Evolutionary conservation across 2,113 vertebrate species (phyloP), one percentile per base, ranked within the genome.

Genomic region (Camelus bactrianus): DNA sequence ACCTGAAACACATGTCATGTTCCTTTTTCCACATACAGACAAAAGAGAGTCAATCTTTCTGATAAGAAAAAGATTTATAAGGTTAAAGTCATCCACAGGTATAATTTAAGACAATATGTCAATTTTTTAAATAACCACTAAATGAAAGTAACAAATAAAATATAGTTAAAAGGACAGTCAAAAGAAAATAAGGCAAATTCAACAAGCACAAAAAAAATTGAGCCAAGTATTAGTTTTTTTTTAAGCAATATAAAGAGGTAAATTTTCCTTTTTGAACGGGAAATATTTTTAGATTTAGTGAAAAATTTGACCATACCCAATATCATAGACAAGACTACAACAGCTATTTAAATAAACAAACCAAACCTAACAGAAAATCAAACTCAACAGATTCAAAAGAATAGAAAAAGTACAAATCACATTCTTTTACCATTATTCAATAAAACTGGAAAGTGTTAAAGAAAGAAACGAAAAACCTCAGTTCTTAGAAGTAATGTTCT

Each of bases 371-470:
- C 14, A 84, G 35, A 50, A 62, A 86, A 62, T 62, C 28, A 64
- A 54, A 8, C 22, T 88, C 32, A 54, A 52, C 3, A 52, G 13
- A 88, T 69, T 20, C 2, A 69, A 91, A 67, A 85, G 4, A 46
- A 38, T 2, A n/a, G 48, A 86, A 90, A 76, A 46, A 54, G 16
- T 32, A 52, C 4, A 72, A 79, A 72, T 6, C 16, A 50, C 1
- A 24, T 35, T 64, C 11, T 80, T 38, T 89, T 58, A 70, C 24
- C n/a, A 72, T 76, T 95, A 56, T n/a, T 86, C 8, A 58, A 32
- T 79, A 87, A 93, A 84, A 64, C 13, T 86, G 91, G 28, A 64
- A 48, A 72, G 73, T 89, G 6, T 48, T 81, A 58, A 87, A 89
- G n/a, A 62, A 67, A 76, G 14, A 58, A 79, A 54, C 4, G 69